Evolutionary conservation across 2,888 invertebrate species (phyloP).

Genomic region (Horisme vitalbata): DNA sequence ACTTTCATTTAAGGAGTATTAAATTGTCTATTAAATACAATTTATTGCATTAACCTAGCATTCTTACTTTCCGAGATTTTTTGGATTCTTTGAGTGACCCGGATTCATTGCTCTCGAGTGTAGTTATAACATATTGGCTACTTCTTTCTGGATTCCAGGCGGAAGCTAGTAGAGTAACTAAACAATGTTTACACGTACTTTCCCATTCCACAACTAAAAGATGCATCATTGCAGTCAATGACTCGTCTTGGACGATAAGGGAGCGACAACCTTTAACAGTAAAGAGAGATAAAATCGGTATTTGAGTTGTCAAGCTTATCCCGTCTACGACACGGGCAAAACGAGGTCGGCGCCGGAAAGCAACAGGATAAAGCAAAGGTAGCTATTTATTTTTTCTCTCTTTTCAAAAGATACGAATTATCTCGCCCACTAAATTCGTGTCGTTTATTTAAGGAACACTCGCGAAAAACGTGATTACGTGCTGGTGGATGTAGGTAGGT

Average conservation of each 20-base stretch:
- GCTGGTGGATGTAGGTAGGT: too few species aligned
- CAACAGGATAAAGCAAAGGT: slow-evolving; percentile 27
- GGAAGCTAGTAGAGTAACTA: too few species aligned
- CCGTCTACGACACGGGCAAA: slow-evolving; percentile 7
- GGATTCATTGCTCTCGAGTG: too few species aligned
- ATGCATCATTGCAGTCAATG: slow-evolving; percentile 12
- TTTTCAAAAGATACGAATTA: slow-evolving; percentile 29
- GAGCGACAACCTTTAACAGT: slow-evolving; percentile 1
- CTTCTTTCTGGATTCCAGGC: too few species aligned
- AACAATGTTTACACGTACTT: too few species aligned
- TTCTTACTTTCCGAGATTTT: too few species aligned
- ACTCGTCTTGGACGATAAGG: slow-evolving; percentile 16
- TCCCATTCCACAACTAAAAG: too few species aligned
- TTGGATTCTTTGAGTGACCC: too few species aligned
- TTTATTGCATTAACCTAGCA: too few species aligned
- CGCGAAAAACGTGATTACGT: slow-evolving; percentile 21
- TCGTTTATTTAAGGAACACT: slow-evolving; percentile 24
- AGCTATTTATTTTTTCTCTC: slow-evolving; percentile 27
- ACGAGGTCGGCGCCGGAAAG: slow-evolving; percentile 17
- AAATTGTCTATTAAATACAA: too few species aligned
- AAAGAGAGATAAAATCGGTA: slow-evolving; percentile 3
- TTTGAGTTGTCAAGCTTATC: slow-evolving; percentile 9
- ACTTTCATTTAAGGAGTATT: too few species aligned
- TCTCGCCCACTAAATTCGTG: slow-evolving; percentile 23
- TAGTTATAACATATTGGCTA: too few species aligned